Base-by-base conservation (phyloP, 2,888 invertebrate genomes). In the Platycheirus albimanus region DNA sequence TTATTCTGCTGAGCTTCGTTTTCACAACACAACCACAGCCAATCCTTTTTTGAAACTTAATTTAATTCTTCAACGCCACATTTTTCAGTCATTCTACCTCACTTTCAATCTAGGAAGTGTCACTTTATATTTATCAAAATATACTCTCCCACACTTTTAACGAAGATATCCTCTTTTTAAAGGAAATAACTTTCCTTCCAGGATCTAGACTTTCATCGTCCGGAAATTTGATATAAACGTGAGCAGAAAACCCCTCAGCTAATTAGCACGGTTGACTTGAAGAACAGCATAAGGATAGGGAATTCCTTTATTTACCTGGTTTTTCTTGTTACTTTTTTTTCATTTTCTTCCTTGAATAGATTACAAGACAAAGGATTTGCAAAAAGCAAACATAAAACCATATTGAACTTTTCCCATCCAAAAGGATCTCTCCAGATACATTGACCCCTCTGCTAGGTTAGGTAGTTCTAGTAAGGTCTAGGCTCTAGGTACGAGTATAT, bases 371-470 rank as follows among this genome's bases (percentile, higher is more conserved):
- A 52, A 58, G 70, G 56, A 45, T 36, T 69, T 19, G 13, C 43
- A 58, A 51, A 13, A 58, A 58, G 58, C 28, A 52, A 24, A 24
- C 13, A 47, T 43, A 20, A 52, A 30, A 51, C 64, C 51, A 79
- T 69, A 74, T 74, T 80, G 79, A 58, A 69, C 56, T 15, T 49
- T 80, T 80, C 79, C 74, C 79, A 79, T 69, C 61, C 41, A 15
- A 51, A 38, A 15, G 15, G 38, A 24, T 52, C 36, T 13, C 45
- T 33, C 19, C 28, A 58, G 45, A 52, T 75, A 75, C 75, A 66
- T 80, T 80, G 80, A 76, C 80, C 80, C 70, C 58, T 24, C 15
- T 38, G 30, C 24, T 6, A n/a, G n/a, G n/a, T n/a, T n/a, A n/a
- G n/a, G 24, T 24, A 3, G 49, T n/a, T n/a, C 30, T 10, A 7